These are phyloP conservation scores for Amblyraja radiata DNA, from an alignment of 2,797 vertebrate species.

Conservation along the genomic window DNA sequence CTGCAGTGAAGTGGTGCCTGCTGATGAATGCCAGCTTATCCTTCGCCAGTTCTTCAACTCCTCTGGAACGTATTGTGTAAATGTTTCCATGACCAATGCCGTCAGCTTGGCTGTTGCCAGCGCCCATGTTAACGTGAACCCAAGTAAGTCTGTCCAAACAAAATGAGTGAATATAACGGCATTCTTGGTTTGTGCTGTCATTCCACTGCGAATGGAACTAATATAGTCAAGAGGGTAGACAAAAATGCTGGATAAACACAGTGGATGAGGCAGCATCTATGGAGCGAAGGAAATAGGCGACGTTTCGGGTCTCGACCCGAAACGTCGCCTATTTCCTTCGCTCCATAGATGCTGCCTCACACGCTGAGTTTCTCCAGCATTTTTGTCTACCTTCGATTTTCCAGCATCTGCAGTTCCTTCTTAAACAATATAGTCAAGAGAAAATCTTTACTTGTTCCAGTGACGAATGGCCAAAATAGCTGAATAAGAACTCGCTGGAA, in stretches of 20 bases:
- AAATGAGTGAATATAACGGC: background rate
- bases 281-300: too few relatives aligned
- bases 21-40: conserved; percentile 76
- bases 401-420: too few relatives aligned
- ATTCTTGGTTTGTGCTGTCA: background rate
- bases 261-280: too few relatives aligned
- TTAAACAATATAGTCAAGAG: conserved; percentile 23
- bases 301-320: too few relatives aligned
- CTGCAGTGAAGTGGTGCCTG: conserved; percentile 66
- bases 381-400: too few relatives aligned
- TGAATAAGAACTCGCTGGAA: background rate
- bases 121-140: conserved; percentile 70
- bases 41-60: conserved; percentile 79
- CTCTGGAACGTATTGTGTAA: conserved; percentile 82
- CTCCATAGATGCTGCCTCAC: too few relatives aligned
- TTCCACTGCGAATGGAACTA: background rate
- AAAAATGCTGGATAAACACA: too few relatives aligned
- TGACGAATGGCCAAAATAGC: background rate
- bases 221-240: conserved; percentile 15
- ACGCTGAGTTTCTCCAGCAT: too few relatives aligned
- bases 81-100: conserved; percentile 79
- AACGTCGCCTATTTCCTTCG: too few relatives aligned
- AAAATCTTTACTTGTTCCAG: conserved; percentile 40
- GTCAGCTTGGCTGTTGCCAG: conserved; percentile 78
- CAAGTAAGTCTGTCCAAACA: conserved; percentile 52